phyloP scores from a whole-genome alignment of 2,113 vertebrate genomes.

The Atrichornis clamosus region DNA sequence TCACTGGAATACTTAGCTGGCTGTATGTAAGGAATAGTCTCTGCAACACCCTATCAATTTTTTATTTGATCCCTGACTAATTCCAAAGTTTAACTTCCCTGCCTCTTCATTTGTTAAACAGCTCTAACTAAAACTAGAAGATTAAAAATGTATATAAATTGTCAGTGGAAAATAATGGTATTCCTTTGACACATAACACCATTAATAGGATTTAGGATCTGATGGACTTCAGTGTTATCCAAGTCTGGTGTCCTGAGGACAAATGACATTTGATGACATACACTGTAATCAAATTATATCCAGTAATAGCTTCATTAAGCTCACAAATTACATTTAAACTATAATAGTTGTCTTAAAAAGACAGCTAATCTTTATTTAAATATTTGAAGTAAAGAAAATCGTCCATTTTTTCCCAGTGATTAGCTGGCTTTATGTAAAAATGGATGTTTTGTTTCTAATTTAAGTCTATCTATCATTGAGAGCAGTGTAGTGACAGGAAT shows the following conservation, averaged over 20 bases:
- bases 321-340: not conserved
- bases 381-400: slow-evolving; percentile 9
- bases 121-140: not conserved
- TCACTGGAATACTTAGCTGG: not conserved
- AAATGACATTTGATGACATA: not conserved
- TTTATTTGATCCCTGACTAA: not conserved
- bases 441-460: slow-evolving; percentile 6
- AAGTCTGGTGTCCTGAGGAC: not conserved
- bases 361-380: slow-evolving; percentile 34
- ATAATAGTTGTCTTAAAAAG: not conserved
- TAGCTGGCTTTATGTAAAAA: not conserved
- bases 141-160: not conserved
- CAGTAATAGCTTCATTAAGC: slow-evolving; percentile 1
- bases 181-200: not conserved
- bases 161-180: not conserved
- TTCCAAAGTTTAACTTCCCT: not conserved
- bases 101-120: not conserved
- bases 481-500: not conserved
- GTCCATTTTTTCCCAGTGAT: not conserved
- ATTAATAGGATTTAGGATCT: not conserved
- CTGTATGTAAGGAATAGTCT: not conserved
- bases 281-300: not conserved
- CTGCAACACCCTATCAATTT: not conserved
- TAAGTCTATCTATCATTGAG: not conserved
- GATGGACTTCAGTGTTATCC: not conserved